phyloP scores from a whole-genome alignment of 2,113 vertebrate species.

The Apistogramma diplotaenia region DNA sequence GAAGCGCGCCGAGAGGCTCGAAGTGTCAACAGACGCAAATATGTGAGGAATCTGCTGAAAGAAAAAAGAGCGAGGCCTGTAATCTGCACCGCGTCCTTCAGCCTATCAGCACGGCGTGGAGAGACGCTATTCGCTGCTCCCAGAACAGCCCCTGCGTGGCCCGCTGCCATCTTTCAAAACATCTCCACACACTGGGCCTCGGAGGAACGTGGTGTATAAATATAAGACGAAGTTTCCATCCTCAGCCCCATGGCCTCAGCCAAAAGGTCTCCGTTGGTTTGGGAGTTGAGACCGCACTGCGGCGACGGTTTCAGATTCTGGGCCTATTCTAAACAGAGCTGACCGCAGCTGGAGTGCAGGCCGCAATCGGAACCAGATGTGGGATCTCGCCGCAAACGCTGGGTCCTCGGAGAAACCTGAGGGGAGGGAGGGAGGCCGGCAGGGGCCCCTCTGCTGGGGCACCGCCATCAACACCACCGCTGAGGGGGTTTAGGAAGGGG shows the following conservation, averaged over 20 bases:
- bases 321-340: constrained; percentile 78
- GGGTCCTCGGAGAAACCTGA: constrained; percentile 35
- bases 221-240: constrained; percentile 73
- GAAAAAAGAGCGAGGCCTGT: background rate
- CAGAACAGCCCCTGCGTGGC: constrained; percentile 38
- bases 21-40: constrained; percentile 3
- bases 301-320: constrained; percentile 79
- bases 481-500: background rate
- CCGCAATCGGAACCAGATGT: constrained; percentile 84
- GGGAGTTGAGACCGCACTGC: constrained; percentile 73
- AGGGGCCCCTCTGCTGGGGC: constrained; percentile 1
- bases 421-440: background rate
- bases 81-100: background rate
- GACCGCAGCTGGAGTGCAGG: constrained; percentile 77
- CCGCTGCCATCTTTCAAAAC: constrained; percentile 18
- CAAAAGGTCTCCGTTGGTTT: constrained; percentile 72
- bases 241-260: constrained; percentile 54
- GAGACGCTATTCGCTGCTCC: constrained; percentile 11
- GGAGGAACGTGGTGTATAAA: constrained; percentile 38
- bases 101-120: constrained; percentile 20
- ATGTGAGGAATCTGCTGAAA: constrained; percentile 45
- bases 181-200: background rate
- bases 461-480: background rate
- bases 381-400: constrained; percentile 67
- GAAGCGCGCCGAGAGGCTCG: background rate